phyloP scores from a whole-genome alignment of 2,113 vertebrate genomes.

The Delphinus delphis region DNA sequence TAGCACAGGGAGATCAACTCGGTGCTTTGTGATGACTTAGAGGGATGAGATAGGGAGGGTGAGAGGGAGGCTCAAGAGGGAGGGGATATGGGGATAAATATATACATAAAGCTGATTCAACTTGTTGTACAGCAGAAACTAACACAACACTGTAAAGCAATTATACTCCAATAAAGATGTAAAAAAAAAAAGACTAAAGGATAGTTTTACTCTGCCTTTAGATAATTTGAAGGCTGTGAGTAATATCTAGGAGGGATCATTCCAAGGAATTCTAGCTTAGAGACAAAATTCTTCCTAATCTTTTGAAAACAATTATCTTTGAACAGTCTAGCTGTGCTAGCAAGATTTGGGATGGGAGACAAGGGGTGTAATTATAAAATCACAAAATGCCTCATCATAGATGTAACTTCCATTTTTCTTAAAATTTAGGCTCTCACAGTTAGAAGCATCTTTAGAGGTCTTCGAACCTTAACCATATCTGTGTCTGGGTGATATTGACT shows the following conservation, averaged over 20 bases:
- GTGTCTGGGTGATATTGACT: neutral
- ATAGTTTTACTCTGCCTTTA: neutral
- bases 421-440: neutral
- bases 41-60: too few species aligned
- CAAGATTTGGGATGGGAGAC: neutral
- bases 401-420: neutral
- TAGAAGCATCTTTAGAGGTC: neutral
- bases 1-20: too few species aligned
- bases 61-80: too few species aligned
- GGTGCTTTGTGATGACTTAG: too few species aligned
- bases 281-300: neutral
- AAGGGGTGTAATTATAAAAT: neutral
- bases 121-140: too few species aligned
- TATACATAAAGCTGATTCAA: too few species aligned
- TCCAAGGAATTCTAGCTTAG: neutral
- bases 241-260: neutral
- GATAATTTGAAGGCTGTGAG: neutral
- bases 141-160: too few species aligned
- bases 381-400: neutral
- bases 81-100: too few species aligned
- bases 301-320: conserved; percentile 17
- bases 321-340: neutral
- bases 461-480: neutral
- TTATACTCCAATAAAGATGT: too few species aligned
- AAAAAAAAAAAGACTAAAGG: neutral